These are phyloP conservation scores for Bradypus variegatus DNA, from an alignment of 2,797 vertebrate species.

Conservation along the genomic window DNA sequence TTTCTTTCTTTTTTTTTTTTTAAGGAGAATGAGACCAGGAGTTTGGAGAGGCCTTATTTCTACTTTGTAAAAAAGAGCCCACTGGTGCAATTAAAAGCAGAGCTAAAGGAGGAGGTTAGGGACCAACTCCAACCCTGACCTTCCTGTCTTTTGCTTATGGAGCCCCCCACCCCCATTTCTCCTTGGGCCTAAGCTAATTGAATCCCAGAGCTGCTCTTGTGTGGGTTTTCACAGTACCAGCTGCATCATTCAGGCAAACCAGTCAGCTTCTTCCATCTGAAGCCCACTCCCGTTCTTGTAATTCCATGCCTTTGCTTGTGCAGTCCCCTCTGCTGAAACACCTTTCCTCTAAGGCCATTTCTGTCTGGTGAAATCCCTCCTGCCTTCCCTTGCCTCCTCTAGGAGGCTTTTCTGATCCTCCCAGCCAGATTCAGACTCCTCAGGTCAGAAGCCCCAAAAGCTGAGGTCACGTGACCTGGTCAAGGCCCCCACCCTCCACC, in stretches of 20 bases:
- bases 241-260: not conserved
- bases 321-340: not conserved
- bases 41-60: not conserved
- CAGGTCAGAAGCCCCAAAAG: too few species aligned
- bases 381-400: not conserved
- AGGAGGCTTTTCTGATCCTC: not conserved
- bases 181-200: too few species aligned
- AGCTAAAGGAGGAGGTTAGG: not conserved
- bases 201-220: too few species aligned
- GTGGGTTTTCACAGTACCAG: not conserved
- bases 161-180: not conserved
- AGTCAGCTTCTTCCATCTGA: not conserved
- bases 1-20: too few species aligned
- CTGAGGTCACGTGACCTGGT: too few species aligned
- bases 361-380: not conserved
- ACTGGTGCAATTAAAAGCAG: not conserved
- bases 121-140: fast-evolving
- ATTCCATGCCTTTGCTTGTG: not conserved
- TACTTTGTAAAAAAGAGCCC: not conserved
- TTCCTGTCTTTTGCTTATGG: not conserved
- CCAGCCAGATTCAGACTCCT: not conserved
- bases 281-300: not conserved
- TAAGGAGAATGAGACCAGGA: not conserved
- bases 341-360: not conserved
- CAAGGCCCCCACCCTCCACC: not conserved